Evolutionary conservation across 2,888 invertebrate genomes (phyloP).

Genomic region (Metallyticus violacea): DNA sequence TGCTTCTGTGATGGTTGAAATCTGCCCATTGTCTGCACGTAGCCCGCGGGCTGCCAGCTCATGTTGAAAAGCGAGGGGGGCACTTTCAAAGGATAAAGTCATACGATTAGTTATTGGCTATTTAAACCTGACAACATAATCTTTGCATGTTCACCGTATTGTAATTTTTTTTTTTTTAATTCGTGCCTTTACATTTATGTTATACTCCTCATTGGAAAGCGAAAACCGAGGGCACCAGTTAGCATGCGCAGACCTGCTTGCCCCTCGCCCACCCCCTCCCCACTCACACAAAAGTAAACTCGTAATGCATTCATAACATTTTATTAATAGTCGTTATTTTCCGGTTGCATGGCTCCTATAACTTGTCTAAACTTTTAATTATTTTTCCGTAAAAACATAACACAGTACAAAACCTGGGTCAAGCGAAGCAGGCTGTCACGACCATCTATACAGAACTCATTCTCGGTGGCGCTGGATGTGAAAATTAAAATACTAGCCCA

Average conservation of each 20-base stretch:
- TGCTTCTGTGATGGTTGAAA: neutral
- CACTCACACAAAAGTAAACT: neutral
- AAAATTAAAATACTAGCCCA: constrained; percentile 17
- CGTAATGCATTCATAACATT: constrained; percentile 17
- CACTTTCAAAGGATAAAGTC: neutral
- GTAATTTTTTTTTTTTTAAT: neutral
- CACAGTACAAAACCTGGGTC: constrained; percentile 14
- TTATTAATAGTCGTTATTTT: constrained; percentile 17
- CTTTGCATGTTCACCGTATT: neutral
- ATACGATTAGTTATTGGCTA: constrained; percentile 7
- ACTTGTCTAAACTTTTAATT: constrained; percentile 18
- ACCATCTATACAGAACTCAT: constrained; percentile 9
- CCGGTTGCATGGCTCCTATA: constrained; percentile 10
- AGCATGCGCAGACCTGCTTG: neutral
- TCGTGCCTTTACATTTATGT: neutral
- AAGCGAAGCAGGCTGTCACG: constrained; percentile 11
- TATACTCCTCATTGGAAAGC: neutral
- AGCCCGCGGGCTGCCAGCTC: neutral
- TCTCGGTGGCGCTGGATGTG: constrained; percentile 2
- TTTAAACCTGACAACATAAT: constrained; percentile 9
- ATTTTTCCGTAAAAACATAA: constrained; percentile 19
- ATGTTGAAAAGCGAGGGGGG: neutral
- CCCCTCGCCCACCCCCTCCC: neutral
- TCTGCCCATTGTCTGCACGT: neutral
- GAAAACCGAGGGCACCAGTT: neutral